Evolutionary conservation across 2,888 invertebrate species (phyloP).

Genomic region (Meiosimyza decipiens): DNA sequence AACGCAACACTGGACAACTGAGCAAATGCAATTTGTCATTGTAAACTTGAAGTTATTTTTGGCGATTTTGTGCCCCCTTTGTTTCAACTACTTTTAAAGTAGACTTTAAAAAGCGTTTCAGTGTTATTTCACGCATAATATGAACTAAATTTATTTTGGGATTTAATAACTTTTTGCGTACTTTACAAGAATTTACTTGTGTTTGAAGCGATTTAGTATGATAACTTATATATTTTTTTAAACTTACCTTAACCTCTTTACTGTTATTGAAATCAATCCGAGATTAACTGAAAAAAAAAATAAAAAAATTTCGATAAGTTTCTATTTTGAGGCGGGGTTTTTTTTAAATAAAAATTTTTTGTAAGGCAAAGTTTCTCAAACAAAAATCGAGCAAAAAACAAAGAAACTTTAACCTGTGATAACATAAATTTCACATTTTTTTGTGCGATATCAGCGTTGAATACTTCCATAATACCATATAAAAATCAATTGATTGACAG

Average conservation of each 20-base stretch:
- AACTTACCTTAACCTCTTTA: too few relatives aligned
- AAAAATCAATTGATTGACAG: too few relatives aligned
- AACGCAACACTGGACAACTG: conserved; percentile 36
- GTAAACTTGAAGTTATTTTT: conserved; percentile 60
- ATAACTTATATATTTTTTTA: too few relatives aligned
- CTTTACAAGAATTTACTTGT: too few relatives aligned
- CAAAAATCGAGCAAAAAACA: conserved; percentile 27
- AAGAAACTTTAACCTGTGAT: not conserved
- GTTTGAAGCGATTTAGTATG: too few relatives aligned
- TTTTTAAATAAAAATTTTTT: not conserved
- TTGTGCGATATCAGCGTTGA: not conserved
- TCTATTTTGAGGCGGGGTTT: not conserved
- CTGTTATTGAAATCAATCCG: too few relatives aligned
- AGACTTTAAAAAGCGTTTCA: not conserved
- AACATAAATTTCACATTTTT: not conserved
- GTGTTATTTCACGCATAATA: too few relatives aligned
- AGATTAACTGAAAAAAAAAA: conserved; percentile 1
- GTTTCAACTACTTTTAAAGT: not conserved
- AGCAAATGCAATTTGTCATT: conserved; percentile 60
- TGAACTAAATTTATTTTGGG: too few relatives aligned
- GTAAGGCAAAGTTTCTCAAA: conserved; percentile 27
- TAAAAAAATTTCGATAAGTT: not conserved
- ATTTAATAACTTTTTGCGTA: too few relatives aligned
- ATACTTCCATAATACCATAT: too few relatives aligned
- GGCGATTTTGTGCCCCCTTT: conserved; percentile 21